A percentile compares a stretch with the other conserved stretches of the same genome.
Evolutionary conservation across 2,113 vertebrate genomes (phyloP).

Genomic region (Danio rerio): DNA sequence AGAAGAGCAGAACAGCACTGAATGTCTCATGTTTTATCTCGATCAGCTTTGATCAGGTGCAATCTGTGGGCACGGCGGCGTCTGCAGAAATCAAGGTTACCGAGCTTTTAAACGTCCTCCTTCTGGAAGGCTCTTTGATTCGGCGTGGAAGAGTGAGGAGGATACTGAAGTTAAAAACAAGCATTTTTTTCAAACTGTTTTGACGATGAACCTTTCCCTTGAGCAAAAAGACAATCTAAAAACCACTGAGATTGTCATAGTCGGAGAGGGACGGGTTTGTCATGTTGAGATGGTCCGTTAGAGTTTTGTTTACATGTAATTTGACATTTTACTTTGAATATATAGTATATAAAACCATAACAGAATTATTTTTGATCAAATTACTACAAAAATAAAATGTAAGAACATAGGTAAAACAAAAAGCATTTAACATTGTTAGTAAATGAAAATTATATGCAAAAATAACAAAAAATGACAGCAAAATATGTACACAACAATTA

Average conservation of each 20-base stretch:
- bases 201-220: not conserved
- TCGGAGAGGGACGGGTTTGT: not conserved
- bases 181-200: not conserved
- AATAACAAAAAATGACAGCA: not conserved
- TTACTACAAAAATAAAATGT: no score
- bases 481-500: no score
- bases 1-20: not conserved
- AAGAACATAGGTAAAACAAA: no score
- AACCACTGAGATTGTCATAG: not conserved
- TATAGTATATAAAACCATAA: no score
- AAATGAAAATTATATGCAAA: not conserved
- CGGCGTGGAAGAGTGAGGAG: not conserved
- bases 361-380: no score
- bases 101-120: not conserved
- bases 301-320: not conserved
- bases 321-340: not conserved
- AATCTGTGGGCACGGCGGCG: not conserved
- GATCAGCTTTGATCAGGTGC: constrained; percentile 42
- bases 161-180: not conserved
- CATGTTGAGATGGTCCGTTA: not conserved
- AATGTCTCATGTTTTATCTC: constrained; percentile 26
- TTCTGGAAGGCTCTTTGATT: constrained; percentile 10
- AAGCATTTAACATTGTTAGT: not conserved
- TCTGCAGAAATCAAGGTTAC: constrained; percentile 31
- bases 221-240: no score